phyloP scores from a whole-genome alignment of 2,113 vertebrate species.

The Ciconia maguari region DNA sequence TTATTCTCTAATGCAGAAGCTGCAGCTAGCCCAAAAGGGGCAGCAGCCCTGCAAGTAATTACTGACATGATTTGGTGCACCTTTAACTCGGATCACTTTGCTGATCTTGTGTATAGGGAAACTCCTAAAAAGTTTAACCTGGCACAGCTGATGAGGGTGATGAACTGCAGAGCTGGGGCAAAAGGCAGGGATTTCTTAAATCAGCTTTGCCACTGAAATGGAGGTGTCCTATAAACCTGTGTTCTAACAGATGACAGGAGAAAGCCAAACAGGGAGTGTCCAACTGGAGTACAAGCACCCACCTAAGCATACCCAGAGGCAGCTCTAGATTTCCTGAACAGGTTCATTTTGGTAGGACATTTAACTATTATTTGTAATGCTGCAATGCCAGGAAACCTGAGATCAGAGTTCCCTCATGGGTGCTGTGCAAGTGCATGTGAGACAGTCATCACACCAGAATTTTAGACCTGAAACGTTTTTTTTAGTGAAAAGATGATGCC shows the following conservation, averaged over 20 bases:
- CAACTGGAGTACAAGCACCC: neutral
- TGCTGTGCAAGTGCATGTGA: neutral
- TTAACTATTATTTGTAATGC: neutral
- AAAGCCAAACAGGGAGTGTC: neutral
- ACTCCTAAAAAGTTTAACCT: neutral
- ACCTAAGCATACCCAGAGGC: neutral
- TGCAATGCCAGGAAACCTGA: neutral
- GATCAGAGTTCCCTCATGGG: neutral
- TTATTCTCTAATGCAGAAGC: neutral
- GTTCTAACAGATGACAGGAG: neutral
- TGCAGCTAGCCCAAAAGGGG: neutral
- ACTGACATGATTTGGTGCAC: neutral
- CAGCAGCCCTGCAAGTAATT: neutral
- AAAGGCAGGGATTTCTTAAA: neutral
- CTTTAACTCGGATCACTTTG: neutral
- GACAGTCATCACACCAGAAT: neutral
- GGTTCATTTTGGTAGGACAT: neutral
- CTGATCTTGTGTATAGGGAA: neutral
- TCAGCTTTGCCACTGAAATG: neutral
- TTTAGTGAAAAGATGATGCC: neutral
- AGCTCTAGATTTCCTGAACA: neutral
- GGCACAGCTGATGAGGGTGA: neutral
- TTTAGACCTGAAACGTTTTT: neutral
- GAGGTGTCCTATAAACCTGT: neutral
- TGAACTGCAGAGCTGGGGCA: neutral